Evolutionary conservation across 2,888 invertebrate genomes (phyloP), one percentile per base, ranked within the genome.

Genomic region (Neoascia interrupta): DNA sequence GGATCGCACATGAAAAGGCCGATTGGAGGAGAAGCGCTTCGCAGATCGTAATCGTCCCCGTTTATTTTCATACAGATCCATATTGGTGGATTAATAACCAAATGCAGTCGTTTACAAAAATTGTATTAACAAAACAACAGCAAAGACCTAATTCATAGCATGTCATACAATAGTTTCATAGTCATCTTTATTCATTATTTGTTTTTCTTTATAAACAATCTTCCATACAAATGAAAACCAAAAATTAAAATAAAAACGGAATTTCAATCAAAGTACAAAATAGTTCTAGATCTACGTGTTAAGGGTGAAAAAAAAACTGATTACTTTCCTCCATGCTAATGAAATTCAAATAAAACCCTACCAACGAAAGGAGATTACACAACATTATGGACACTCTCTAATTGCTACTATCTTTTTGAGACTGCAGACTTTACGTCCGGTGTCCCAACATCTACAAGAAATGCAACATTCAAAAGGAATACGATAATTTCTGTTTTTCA

Each of bases 391-490:
- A 45, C 15, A 28, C 28, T 15, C 23, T 36, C 16, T 60, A 36
- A 45, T 34, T 47, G 36, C 15, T 34, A 15, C 23, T n/a, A 10
- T 15, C 5, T 19, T 13, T 58, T n/a, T 45, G 34, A 18, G n/a
- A 21, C 21, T 54, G 23, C 13, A 45, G 45, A 13, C n/a, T 37
- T 36, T 11, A 16, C 26, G 23, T 11, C 19, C 5, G 21, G 10
- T 23, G 28, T 47, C 66, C 45, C 39, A 31, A 41, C 49, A 13
- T 19, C 23, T 11, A 11, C 16, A 34, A 58, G 63, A 39, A 64
- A 31, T 53, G 45, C 56, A 70, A 75, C 58, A 51, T 70, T 61
- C 34, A 60, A 64, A 72, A 74, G 53, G 47, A 60, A 60, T 68
- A 60, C 37, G 21, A 54, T 41, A n/a, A n/a, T n/a, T n/a, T n/a